phyloP scores from a whole-genome alignment of 2,113 vertebrate genomes.

The Maccullochella peelii region DNA sequence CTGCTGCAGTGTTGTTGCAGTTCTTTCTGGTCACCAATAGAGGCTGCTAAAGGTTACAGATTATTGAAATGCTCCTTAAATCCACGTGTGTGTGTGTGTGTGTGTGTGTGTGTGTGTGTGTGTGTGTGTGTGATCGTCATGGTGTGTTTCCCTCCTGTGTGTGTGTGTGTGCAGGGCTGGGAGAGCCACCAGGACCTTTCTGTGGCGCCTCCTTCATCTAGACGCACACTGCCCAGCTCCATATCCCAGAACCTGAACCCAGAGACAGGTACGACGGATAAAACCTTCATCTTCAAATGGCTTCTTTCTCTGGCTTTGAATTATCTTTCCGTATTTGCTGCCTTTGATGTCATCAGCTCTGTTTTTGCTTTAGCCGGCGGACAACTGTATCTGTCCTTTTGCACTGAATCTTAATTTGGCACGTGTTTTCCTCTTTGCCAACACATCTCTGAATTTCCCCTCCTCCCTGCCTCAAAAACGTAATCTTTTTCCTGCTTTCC shows the following conservation, averaged over 20 bases:
- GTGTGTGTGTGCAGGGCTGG: conserved; percentile 82
- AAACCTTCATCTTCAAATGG: conserved; percentile 11
- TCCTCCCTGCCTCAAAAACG: neutral
- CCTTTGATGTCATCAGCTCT: conserved; percentile 27
- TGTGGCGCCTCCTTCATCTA: conserved; percentile 76
- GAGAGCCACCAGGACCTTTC: conserved; percentile 95
- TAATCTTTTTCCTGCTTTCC: neutral
- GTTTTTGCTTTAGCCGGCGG: neutral
- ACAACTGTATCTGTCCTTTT: conserved; percentile 15
- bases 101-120: too few relatives aligned
- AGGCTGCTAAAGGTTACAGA: conserved; percentile 14
- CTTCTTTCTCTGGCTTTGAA: conserved; percentile 13
- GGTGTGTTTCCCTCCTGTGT: too few relatives aligned
- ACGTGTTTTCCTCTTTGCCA: conserved; percentile 25
- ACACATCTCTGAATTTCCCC: neutral
- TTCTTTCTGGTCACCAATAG: neutral
- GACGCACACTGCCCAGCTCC: conserved; percentile 77
- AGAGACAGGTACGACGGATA: conserved; percentile 64
- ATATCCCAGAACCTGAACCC: conserved; percentile 60
- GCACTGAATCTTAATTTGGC: conserved; percentile 18
- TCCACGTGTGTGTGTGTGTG: too few relatives aligned
- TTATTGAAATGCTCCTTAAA: neutral
- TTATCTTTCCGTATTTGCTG: neutral
- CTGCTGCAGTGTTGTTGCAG: neutral
- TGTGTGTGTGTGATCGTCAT: too few relatives aligned